Base-by-base conservation (phyloP, 2,888 invertebrate genomes). In the Tolmerus cingulatus region DNA sequence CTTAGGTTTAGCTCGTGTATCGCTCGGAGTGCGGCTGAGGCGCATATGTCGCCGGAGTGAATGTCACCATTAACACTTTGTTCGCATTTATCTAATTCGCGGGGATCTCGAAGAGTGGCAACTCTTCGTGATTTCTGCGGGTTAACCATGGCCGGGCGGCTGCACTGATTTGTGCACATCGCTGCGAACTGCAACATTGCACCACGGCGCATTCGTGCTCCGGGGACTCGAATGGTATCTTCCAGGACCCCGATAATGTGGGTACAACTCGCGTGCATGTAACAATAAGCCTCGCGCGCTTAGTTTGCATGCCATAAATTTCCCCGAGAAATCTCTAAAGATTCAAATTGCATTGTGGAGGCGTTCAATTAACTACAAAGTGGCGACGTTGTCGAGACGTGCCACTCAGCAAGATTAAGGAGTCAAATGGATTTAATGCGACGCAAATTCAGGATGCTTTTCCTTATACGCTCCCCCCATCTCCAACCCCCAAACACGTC, bases 291-390 rank as follows among this genome's bases (percentile, higher is more conserved):
- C 82, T 57, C 37, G 66, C 82, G 57, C 82, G 66, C 57, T 57
- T 40, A 12, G 37, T 30, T 82, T 82, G 57, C 46, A 82, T 57
- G 82, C 46, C 55, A 40, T 82, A 66, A 82, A 82, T 82, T 66
- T 82, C 51, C 51, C 43, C 19, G n/a, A 57, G 82, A 82, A 55
- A 66, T 27, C 66, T 82, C 82, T 8, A 12, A 37, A 82, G 51
- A 57, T 82, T 66, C 51, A 79, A 79, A 79, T 46, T 79, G 82
- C 55, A 66, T 9, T 82, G 82, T 66, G 82, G 57, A 57, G 82
- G 82, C 82, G 82, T 82, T 82, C 57, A 82, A 82, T 82, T 82
- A 82, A 82, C 30, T 82, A 82, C 82, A 82, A 82, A 57, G 82
- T 27, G 37, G 30, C 37, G 57, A 82, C 57, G 82, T 82, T 66